Evolutionary conservation across 2,797 vertebrate genomes (phyloP), one percentile per base, ranked within the genome.

Genomic region (Kryptolebias ocellatus): DNA sequence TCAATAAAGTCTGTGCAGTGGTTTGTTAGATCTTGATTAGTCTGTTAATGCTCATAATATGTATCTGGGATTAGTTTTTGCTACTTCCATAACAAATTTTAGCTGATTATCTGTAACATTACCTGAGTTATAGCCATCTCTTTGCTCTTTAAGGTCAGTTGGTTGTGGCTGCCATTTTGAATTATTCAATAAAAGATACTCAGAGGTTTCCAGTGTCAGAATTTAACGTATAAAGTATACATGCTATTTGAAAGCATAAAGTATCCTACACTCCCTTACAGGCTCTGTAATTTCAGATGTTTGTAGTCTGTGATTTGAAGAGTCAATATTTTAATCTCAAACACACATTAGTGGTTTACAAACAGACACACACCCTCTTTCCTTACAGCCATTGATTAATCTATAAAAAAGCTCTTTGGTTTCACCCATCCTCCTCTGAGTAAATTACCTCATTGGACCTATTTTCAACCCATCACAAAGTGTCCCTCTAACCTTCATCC

Each of bases 381-480:
- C 68, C 55, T 83, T 62, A 53, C 76, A 75, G 50, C 14, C 11
- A 90, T 85, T 87, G 82, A 90, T 90, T 86, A 83, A 79, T 90
- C 82, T 67, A 81, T 87, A 79, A 88, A 83, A 85, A 80, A 74
- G 54, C 79, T 78, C 55, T 81, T 79, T 82, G 64, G 71, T 72
- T 70, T 69, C 75, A 79, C 47, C 55, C 52, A 24, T 70, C 60
- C 76, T 73, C 59, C 58, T 72, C 58, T 44, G 58, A 84, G 77
- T 86, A 86, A 39, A 87, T 90, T 88, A 87, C 86, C 81, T 89
- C 86, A 88, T 81, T 53, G n/a, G 60, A 44, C 78, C 74, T 71
- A 77, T 72, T 84, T 79, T 80, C 64, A 79, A 67, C 66, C 76
- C 71, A 70, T 74, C 62, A 37, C 66, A 79, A 65, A 45, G 20